These are phyloP conservation scores for Sparus aurata DNA, from an alignment of 2,797 vertebrate genomes.

Conservation along the genomic window DNA sequence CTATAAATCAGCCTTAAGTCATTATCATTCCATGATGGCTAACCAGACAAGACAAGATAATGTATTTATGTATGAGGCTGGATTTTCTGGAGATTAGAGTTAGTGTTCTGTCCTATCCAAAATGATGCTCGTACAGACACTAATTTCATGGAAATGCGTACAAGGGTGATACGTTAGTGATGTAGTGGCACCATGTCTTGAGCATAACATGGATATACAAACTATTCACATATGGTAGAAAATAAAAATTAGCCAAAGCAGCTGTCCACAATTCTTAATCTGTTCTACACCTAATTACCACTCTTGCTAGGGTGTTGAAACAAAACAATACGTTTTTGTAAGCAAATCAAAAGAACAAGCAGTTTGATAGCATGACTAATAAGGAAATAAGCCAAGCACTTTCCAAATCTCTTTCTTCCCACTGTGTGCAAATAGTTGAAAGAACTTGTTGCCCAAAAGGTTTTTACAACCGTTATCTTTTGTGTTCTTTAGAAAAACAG, in stretches of 20 bases:
- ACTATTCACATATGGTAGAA: constrained; percentile 6
- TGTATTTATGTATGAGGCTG: neutral
- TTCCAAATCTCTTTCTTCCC: constrained; percentile 1
- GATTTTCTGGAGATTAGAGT: neutral
- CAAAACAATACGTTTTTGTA: constrained; percentile 22
- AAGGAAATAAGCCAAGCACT: neutral
- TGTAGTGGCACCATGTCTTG: neutral
- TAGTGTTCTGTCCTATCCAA: neutral
- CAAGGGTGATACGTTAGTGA: constrained; percentile 1
- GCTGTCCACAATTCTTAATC: constrained; percentile 29
- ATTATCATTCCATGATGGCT: constrained; percentile 6
- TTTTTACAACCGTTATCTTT: neutral
- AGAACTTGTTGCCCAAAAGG: neutral
- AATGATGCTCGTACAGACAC: neutral
- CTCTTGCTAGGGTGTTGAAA: constrained; percentile 4
- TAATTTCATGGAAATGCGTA: neutral
- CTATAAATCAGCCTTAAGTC: neutral
- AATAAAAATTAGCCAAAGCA: constrained; percentile 11
- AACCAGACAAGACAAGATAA: neutral
- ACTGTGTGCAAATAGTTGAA: neutral
- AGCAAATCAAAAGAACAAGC: constrained; percentile 27
- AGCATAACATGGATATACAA: constrained; percentile 1
- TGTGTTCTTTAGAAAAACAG: constrained; percentile 1
- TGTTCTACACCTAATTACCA: constrained; percentile 14
- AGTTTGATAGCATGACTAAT: constrained; percentile 29